Evolutionary conservation across 2,888 invertebrate species (phyloP), one percentile per base, ranked within the genome.

Genomic region (Drosophila macrospina): DNA sequence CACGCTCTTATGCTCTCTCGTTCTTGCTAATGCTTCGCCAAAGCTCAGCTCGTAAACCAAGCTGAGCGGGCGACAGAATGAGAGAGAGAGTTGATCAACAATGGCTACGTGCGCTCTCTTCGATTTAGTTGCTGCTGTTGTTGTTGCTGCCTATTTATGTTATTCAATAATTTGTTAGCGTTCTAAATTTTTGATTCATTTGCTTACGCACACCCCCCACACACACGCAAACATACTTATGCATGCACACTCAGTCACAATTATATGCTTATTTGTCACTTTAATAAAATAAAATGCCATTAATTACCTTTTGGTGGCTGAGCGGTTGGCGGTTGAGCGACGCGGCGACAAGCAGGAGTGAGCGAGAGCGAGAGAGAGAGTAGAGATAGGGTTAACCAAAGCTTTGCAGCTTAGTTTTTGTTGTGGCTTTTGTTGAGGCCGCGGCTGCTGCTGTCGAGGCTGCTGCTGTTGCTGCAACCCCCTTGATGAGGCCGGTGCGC

Each of bases 231-330:
- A 32, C 15, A 54, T 7, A 39, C n/a, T 13, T 13, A 44, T 24
- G 28, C n/a, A 42, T 15, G 28, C 24, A 39, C 37, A 63, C 36
- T 63, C 37, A 63, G 39, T 54, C 62, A 55, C 48, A 69, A 55
- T 63, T 67, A 62, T 74, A 76, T 67, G 60, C 68, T 69, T 64
- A 69, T 86, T 84, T 81, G 84, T 71, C 84, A 75, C 59, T 59
- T 79, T 77, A 79, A 81, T 84, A 81, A 81, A 81, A 75, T 81
- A 69, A 81, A 79, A 86, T 69, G 70, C 64, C 80, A 69, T 77
- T 84, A 81, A 84, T 79, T 83, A 80, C 83, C 83, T 86, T 68
- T 69, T 62, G 55, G 61, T 56, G 57, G 48, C 37, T 65, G 55
- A 61, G 24, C 42, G 28, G 41, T 28, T 37, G n/a, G 47, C 5